Conservation (phyloP, 2,888 invertebrate species). For the Lochmaea crataegi region DNA sequence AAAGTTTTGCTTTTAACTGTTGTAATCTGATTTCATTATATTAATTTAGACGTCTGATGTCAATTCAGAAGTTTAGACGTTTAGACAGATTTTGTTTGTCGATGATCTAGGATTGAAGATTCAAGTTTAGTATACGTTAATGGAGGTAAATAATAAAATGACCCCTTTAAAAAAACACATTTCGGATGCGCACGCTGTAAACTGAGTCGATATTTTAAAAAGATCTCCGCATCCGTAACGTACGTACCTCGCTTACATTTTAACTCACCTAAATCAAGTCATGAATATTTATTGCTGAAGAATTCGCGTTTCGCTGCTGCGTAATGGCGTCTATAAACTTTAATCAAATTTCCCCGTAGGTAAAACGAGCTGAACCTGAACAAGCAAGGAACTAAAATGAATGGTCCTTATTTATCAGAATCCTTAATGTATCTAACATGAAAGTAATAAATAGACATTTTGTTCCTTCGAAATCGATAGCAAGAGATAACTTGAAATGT, state of each 20-base stretch:
- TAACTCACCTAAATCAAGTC: slow-evolving; percentile 30
- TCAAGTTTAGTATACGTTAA: neutral
- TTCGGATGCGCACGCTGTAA: neutral
- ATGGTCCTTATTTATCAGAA: slow-evolving; percentile 44
- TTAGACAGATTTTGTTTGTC: too few species aligned
- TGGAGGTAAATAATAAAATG: neutral
- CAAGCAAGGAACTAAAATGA: slow-evolving; percentile 37
- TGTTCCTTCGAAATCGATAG: slow-evolving; percentile 58
- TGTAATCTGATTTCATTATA: slow-evolving; percentile 22
- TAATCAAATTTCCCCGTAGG: slow-evolving; percentile 40
- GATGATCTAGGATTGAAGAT: too few species aligned
- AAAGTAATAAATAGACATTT: slow-evolving; percentile 52
- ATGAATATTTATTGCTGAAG: slow-evolving; percentile 40
- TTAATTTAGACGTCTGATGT: slow-evolving; percentile 14
- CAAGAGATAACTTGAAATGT: slow-evolving; percentile 61
- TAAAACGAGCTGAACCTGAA: slow-evolving; percentile 3
- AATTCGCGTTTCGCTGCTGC: slow-evolving; percentile 34
- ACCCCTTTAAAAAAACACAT: neutral
- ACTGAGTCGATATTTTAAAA: neutral
- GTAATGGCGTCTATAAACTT: slow-evolving; percentile 38
- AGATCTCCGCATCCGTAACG: neutral
- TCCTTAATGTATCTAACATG: slow-evolving; percentile 45
- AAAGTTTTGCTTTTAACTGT: slow-evolving; percentile 21
- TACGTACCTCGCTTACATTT: slow-evolving; percentile 7
- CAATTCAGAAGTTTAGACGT: neutral